phyloP scores from a whole-genome alignment of 2,888 invertebrate species.

The Amphiduros pacificus region DNA sequence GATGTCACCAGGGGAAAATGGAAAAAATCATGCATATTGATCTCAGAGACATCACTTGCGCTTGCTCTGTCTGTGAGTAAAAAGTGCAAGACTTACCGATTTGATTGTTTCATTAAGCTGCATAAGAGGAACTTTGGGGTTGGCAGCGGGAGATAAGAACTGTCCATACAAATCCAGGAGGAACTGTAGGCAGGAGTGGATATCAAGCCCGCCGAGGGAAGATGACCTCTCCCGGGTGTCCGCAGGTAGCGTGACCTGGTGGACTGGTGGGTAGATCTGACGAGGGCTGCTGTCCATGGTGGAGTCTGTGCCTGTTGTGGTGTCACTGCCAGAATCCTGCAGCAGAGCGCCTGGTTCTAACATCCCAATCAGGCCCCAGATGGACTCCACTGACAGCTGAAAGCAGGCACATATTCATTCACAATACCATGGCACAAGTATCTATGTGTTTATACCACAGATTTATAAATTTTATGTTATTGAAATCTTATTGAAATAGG shows the following conservation, averaged over 20 bases:
- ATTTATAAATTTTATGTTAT: no score
- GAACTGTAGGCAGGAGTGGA: constrained; percentile 90
- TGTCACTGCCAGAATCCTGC: background rate
- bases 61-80: no score
- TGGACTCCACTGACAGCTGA: constrained; percentile 55
- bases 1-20: background rate
- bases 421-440: no score
- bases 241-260: constrained; percentile 8
- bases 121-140: constrained; percentile 52
- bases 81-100: constrained; percentile 64
- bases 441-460: no score
- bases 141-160: constrained; percentile 65
- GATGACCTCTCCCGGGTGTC: constrained; percentile 44
- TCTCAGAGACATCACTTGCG: no score
- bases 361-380: constrained; percentile 54
- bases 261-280: constrained; percentile 4
- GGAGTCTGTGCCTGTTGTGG: constrained; percentile 10
- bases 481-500: no score
- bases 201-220: constrained; percentile 70
- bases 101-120: constrained; percentile 59
- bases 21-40: no score
- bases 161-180: constrained; percentile 87
- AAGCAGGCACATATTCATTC: constrained; percentile 6
- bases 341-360: constrained; percentile 31
- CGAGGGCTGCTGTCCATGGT: background rate